Evolutionary conservation across 2,888 invertebrate species (phyloP), one percentile per base, ranked within the genome.

Genomic region (Alcis repandata): DNA sequence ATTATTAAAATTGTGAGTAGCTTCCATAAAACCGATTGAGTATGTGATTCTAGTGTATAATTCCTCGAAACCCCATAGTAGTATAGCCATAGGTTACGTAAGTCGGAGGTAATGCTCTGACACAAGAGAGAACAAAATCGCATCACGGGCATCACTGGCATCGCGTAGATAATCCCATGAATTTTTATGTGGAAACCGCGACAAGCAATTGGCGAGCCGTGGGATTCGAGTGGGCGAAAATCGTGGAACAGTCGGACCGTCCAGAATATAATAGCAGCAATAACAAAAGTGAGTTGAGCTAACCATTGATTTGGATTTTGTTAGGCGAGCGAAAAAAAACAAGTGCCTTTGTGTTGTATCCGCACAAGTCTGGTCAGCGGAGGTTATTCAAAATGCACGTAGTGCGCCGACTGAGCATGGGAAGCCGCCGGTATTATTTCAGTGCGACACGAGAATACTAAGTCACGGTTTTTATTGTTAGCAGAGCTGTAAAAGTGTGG

Each of bases 301-400:
- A 85, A 91, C 92, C 92, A 92, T 92, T 92, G 92, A 92, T 92
- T 92, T 90, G 87, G 87, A 88, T 89, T 91, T 86, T 81, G 88
- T 86, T 79, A 84, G 84, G 80, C 78, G 77, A 75, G 74, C 80
- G 65, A 87, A 90, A 91, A 90, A n/a, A 89, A 89, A 84, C 77
- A 82, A 88, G 78, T 77, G 79, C 88, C 80, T 88, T 91, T 92
- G 89, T 91, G 82, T 83, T 82, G 82, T 82, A 82, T 82, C 83
- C 87, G 85, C 84, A 81, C 85, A 88, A 85, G 84, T 86, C 90
- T 86, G 88, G 84, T 78, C 84, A 82, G 80, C 80, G 84, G 78
- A 84, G 83, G 87, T 84, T 57, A 66, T 66, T 66, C 57, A 75
- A 76, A 81, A 80, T 82, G 78, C 86, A 85, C 78, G 82, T 77